Conservation (phyloP, 2,888 invertebrate genomes). For the Sipha maydis region DNA sequence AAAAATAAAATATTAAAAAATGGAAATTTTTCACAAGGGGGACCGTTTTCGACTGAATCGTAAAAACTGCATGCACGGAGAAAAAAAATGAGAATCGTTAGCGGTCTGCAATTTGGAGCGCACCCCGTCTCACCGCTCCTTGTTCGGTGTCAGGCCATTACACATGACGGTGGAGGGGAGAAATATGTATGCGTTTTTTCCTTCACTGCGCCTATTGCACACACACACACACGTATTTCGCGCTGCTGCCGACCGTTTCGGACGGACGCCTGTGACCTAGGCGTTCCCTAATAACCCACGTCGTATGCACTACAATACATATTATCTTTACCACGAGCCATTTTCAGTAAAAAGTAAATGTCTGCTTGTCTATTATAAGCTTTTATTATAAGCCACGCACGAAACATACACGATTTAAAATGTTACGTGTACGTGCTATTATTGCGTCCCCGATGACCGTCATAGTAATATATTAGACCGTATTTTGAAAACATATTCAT, state of each 20-base stretch:
- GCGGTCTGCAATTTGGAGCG: neutral
- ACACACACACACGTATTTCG: neutral
- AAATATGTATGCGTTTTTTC: neutral
- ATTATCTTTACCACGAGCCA: too few species aligned
- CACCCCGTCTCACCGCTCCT: neutral
- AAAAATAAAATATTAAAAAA: neutral
- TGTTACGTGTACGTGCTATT: too few species aligned
- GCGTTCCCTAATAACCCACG: too few species aligned
- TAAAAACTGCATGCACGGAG: neutral
- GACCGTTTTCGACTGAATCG: slow-evolving; percentile 13
- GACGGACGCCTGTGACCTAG: too few species aligned
- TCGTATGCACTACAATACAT: too few species aligned
- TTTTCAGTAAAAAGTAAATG: too few species aligned
- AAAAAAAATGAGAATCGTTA: slow-evolving; percentile 31
- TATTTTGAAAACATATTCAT: too few species aligned
- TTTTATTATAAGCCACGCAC: too few species aligned
- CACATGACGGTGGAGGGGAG: neutral
- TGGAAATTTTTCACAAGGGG: neutral
- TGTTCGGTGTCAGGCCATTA: neutral
- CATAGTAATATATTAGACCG: too few species aligned
- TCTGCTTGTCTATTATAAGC: too few species aligned
- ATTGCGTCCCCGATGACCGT: too few species aligned
- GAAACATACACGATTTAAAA: too few species aligned
- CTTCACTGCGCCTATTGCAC: neutral
- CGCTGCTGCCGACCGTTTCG: neutral